These are phyloP conservation scores for Megalopta genalis DNA, from an alignment of 1,140 invertebrate species.

Conservation along the genomic window DNA sequence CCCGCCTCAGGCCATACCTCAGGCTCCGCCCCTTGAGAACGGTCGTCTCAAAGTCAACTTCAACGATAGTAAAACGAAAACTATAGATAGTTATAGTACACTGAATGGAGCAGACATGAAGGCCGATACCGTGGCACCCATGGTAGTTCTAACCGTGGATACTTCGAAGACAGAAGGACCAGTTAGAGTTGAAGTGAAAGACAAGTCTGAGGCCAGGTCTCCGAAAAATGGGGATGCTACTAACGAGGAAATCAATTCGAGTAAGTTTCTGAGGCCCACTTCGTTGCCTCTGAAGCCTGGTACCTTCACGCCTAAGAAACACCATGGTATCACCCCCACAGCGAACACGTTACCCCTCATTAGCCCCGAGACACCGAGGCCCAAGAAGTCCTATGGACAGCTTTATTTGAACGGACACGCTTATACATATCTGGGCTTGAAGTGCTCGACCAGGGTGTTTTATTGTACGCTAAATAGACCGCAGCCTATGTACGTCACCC, in stretches of 20 bases:
- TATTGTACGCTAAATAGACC: constrained; percentile 96
- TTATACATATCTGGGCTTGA: constrained; percentile 94
- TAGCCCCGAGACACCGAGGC: constrained; percentile 94
- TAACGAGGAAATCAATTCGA: constrained; percentile 67
- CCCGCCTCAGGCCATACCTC: background rate
- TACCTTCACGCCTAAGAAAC: constrained; percentile 88
- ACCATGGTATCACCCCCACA: constrained; percentile 88
- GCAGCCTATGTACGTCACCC: constrained; percentile 96
- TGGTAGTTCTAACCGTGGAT: constrained; percentile 62
- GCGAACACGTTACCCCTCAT: constrained; percentile 88
- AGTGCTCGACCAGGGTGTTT: constrained; percentile 93
- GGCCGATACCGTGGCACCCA: constrained; percentile 38
- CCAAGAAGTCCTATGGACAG: constrained; percentile 92
- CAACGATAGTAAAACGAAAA: constrained; percentile 33
- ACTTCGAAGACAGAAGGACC: constrained; percentile 61
- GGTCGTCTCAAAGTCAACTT: constrained; percentile 55
- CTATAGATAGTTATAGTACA: constrained; percentile 19
- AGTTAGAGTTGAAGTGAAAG: constrained; percentile 55
- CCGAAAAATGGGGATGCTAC: constrained; percentile 50
- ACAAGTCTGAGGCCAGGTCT: constrained; percentile 54
- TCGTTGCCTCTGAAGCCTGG: constrained; percentile 90
- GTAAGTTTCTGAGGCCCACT: constrained; percentile 88
- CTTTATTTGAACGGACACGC: constrained; percentile 94
- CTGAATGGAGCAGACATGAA: constrained; percentile 51
- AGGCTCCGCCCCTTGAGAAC: constrained; percentile 51